Conservation (phyloP, 2,113 vertebrate species). For the Scalopus aquaticus region DNA sequence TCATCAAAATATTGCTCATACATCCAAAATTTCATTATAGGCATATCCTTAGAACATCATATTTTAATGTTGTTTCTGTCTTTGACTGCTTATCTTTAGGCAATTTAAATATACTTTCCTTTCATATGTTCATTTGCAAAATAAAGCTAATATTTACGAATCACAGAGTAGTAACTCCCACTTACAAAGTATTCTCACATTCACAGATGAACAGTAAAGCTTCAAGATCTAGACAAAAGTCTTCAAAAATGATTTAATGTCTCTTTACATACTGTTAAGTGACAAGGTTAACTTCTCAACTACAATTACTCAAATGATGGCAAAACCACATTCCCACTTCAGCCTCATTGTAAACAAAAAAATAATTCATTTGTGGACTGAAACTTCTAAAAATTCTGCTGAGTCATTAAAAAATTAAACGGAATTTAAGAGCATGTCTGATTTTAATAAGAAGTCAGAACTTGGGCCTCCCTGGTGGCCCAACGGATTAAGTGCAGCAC, state of each 20-base stretch:
- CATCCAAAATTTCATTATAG: neutral
- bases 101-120: constrained; percentile 1
- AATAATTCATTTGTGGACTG: neutral
- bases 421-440: too few relatives aligned
- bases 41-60: neutral
- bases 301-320: constrained; percentile 26
- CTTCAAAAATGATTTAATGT: constrained; percentile 4
- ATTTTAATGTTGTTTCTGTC: neutral
- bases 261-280: neutral
- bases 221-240: neutral
- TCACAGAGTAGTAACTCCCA: constrained; percentile 26
- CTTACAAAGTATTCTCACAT: constrained; percentile 1
- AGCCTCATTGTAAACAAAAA: neutral
- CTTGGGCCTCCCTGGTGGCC: too few relatives aligned
- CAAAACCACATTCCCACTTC: neutral
- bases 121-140: constrained; percentile 24
- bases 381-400: neutral
- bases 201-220: neutral
- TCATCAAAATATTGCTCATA: neutral
- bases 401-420: constrained; percentile 35
- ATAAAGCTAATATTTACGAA: constrained; percentile 20
- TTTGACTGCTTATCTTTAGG: neutral
- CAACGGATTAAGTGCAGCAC: too few relatives aligned
- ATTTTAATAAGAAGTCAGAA: too few relatives aligned
- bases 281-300: constrained; percentile 38